phyloP scores from a whole-genome alignment of 1,140 invertebrate genomes.

The Calosoma granatense region DNA sequence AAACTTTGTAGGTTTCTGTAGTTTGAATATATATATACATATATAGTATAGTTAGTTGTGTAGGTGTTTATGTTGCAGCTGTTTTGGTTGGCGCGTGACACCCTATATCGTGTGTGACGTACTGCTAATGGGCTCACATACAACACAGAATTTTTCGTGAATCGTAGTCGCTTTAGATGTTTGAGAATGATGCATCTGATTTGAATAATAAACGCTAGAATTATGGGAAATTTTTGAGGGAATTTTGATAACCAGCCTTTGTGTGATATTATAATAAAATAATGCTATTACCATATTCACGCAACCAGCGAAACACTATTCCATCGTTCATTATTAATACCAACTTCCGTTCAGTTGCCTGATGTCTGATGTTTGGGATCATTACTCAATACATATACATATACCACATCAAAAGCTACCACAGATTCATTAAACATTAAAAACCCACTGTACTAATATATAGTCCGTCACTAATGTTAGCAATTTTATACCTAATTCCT shows the following conservation, averaged over 20 bases:
- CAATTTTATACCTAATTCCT: no score
- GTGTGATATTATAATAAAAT: neutral
- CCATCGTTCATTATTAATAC: no score
- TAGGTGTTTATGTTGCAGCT: neutral
- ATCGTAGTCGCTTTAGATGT: neutral
- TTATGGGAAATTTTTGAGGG: neutral
- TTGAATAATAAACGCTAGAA: neutral
- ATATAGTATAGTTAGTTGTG: neutral
- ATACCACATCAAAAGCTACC: no score
- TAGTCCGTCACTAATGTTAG: no score
- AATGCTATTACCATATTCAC: neutral
- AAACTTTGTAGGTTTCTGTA: no score
- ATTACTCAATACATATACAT: no score
- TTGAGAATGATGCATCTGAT: neutral
- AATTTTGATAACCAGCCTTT: neutral
- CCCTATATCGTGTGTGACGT: neutral
- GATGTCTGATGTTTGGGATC: no score
- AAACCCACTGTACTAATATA: no score
- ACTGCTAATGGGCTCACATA: neutral
- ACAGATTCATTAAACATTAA: no score
- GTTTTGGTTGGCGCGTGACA: neutral
- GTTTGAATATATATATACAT: neutral
- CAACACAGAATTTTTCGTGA: neutral
- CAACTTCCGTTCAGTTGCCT: no score
- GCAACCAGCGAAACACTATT: neutral